Percentiles rank a stretch among this genome's conserved stretches.
phyloP scores from a whole-genome alignment of 2,797 vertebrate genomes.

The Nyctibius grandis region DNA sequence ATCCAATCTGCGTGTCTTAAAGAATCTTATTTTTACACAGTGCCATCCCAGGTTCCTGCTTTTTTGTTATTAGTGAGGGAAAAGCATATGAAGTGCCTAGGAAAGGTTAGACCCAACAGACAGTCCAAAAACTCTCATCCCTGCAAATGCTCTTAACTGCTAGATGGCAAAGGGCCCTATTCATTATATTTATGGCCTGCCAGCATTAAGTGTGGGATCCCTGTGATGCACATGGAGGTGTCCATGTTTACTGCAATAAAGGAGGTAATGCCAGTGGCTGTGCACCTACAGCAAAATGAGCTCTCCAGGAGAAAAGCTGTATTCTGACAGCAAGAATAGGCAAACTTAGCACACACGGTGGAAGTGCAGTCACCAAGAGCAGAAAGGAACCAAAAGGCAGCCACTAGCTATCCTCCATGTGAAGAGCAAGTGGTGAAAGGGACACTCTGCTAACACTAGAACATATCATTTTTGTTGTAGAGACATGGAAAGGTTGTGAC shows the following conservation, averaged over 20 bases:
- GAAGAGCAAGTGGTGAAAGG: neutral
- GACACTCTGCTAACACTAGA: neutral
- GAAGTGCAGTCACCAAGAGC: neutral
- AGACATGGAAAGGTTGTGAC: neutral
- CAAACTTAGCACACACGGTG: neutral
- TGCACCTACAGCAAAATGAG: neutral
- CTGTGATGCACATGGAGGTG: neutral
- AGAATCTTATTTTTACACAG: neutral
- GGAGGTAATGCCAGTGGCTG: neutral
- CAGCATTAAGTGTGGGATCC: neutral
- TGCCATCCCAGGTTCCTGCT: neutral
- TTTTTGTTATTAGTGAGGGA: neutral
- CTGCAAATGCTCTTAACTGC: neutral
- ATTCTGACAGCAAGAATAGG: neutral
- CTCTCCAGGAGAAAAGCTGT: neutral
- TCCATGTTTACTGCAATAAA: neutral
- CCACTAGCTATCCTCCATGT: neutral
- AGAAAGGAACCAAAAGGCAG: neutral
- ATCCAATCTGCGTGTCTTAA: neutral
- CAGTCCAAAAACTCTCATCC: neutral
- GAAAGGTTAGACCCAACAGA: neutral
- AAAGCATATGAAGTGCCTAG: neutral
- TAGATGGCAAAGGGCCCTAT: neutral
- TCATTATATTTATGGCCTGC: neutral
- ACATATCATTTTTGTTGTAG: neutral